Evolutionary conservation across 2,888 invertebrate genomes (phyloP), one percentile per base, ranked within the genome.

Genomic region (Mythimna impura): DNA sequence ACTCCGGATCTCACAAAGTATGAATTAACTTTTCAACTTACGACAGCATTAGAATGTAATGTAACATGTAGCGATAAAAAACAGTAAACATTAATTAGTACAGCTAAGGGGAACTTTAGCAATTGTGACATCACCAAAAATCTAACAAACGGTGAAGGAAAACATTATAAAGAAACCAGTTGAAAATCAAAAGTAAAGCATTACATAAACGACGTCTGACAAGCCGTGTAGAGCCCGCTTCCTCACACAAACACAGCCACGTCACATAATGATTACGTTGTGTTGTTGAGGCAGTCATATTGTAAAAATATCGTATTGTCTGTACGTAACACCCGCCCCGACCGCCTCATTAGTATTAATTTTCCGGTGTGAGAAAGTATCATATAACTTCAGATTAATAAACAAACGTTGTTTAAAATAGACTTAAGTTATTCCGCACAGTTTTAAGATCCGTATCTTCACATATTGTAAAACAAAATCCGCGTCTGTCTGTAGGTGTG

Each of bases 291-390:
- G 12, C 22, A 58, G 20, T 30, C 17, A 52, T n/a, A 47, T 47
- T 43, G 36, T 25, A 12, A 40, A 76, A 40, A 30, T 43, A 61
- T 17, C 22, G 4, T 10, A 7, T 40, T n/a, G 20, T 50, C 12
- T 22, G 71, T 20, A 40, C 60, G 66, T 63, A 43, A 20, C 7
- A 10, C 22, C 20, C 22, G 36, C 36, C 22, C 47, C 47, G 5
- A 25, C 20, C 60, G 22, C 60, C 17, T 78, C 71, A 78, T 70
- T 70, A 78, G 47, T 47, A 50, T 61, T 54, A 54, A 74, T 40
- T 78, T 70, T 78, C 61, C 54, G 61, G 40, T 12, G 6, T 14
- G 43, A 30, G 30, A 54, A 69, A 22, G 47, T 78, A 78, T 74
- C 70, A 30, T 8, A 70, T 61, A 22, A 47, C 47, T 40, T 70